Evolutionary conservation across 2,113 vertebrate species (phyloP).

Genomic region (Spea bombifrons): DNA sequence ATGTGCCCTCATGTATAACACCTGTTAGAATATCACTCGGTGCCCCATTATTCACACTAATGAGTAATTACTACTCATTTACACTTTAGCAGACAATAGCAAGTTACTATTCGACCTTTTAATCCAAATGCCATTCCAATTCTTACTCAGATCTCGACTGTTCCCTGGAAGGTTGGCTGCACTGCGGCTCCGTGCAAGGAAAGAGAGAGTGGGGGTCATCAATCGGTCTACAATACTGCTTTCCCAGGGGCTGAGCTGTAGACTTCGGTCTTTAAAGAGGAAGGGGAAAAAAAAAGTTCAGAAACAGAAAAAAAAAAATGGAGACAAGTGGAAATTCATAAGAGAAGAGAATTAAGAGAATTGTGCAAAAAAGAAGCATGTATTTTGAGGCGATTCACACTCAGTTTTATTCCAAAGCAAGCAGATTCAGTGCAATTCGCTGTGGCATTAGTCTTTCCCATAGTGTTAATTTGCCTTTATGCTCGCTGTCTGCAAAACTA

Average conservation of each 20-base stretch:
- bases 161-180: conserved; percentile 85
- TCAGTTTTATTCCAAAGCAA: no score
- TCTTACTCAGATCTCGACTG: conserved; percentile 82
- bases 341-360: no score
- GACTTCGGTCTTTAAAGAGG: conserved; percentile 72
- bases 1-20: no score
- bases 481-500: no score
- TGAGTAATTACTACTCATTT: neutral
- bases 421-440: no score
- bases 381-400: no score
- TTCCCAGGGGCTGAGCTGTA: conserved; percentile 90
- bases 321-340: no score
- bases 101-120: neutral
- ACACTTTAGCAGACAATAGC: neutral
- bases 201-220: conserved; percentile 94
- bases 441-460: no score
- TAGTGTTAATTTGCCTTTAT: no score
- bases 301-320: neutral
- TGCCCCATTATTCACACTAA: no score
- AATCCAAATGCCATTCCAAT: conserved; percentile 17
- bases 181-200: conserved; percentile 92
- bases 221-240: conserved; percentile 96
- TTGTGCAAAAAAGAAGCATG: no score
- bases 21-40: no score
- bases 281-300: neutral